Percentiles rank a stretch among this genome's conserved stretches.
phyloP scores from a whole-genome alignment of 2,113 vertebrate species.

The Gila orcuttii region DNA sequence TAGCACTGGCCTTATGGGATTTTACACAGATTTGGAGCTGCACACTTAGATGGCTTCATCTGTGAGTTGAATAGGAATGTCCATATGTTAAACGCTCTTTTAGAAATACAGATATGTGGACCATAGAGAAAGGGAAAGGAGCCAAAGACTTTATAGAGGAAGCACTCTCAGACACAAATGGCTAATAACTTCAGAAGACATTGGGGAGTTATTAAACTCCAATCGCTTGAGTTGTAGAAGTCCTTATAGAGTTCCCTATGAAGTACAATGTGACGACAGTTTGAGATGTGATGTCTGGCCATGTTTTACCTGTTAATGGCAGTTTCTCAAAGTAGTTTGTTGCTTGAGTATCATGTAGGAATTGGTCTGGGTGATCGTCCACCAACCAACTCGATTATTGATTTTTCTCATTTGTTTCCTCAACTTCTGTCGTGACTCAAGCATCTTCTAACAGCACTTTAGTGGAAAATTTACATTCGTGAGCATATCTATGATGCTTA shows the following conservation, averaged over 20 bases:
- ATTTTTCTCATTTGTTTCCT: neutral
- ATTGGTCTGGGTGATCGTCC: neutral
- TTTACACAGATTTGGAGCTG: constrained; percentile 11
- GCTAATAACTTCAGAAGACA: neutral
- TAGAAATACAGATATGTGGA: neutral
- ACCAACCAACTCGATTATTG: neutral
- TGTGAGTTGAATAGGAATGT: constrained; percentile 9
- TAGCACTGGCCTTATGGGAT: constrained; percentile 8
- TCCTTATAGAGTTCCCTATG: neutral
- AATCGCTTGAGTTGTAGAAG: neutral
- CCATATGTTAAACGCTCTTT: neutral
- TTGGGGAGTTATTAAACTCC: neutral
- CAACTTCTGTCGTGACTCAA: neutral
- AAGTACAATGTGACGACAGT: neutral
- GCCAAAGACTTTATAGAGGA: constrained; percentile 1
- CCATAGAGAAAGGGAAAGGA: neutral
- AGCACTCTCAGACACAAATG: neutral
- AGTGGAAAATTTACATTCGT: neutral
- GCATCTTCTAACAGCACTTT: neutral
- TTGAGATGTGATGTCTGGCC: neutral
- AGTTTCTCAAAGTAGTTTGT: neutral
- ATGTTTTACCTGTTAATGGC: neutral
- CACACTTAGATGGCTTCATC: constrained; percentile 8
- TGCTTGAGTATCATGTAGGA: neutral
- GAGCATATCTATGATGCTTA: neutral